These are phyloP conservation scores for Apis florea DNA, from an alignment of 1,140 invertebrate genomes.

Conservation along the genomic window DNA sequence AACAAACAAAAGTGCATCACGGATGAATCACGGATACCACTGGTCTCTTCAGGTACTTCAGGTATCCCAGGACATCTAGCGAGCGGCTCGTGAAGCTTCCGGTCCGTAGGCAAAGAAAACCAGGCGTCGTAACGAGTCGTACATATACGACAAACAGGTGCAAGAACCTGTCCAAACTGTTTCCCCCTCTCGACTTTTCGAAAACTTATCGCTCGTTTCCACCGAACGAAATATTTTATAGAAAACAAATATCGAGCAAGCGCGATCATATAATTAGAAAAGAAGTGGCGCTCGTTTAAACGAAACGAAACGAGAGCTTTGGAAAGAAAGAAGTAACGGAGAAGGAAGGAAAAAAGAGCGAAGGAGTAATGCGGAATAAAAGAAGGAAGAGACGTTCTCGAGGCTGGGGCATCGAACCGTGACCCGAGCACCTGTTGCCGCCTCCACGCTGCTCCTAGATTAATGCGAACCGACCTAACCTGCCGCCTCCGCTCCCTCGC, in stretches of 20 bases:
- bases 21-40: background rate
- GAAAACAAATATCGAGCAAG: background rate
- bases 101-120: background rate
- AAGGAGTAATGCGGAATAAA: background rate
- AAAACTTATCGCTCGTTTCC: background rate
- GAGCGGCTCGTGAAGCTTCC: slow-evolving; percentile 14
- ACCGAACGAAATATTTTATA: background rate
- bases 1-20: background rate
- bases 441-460: slow-evolving; percentile 67
- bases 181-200: too few species aligned
- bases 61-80: slow-evolving; percentile 44
- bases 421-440: slow-evolving; percentile 75
- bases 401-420: slow-evolving; percentile 73
- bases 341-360: background rate
- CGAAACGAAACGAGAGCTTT: background rate
- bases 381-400: slow-evolving; percentile 24
- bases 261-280: background rate
- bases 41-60: background rate
- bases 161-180: background rate
- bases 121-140: background rate
- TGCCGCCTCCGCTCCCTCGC: slow-evolving; percentile 60
- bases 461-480: slow-evolving; percentile 62
- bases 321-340: slow-evolving; percentile 6
- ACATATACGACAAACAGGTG: background rate
- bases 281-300: background rate